These are phyloP conservation scores for Chrosomus eos DNA, from an alignment of 2,797 vertebrate species.

Conservation along the genomic window DNA sequence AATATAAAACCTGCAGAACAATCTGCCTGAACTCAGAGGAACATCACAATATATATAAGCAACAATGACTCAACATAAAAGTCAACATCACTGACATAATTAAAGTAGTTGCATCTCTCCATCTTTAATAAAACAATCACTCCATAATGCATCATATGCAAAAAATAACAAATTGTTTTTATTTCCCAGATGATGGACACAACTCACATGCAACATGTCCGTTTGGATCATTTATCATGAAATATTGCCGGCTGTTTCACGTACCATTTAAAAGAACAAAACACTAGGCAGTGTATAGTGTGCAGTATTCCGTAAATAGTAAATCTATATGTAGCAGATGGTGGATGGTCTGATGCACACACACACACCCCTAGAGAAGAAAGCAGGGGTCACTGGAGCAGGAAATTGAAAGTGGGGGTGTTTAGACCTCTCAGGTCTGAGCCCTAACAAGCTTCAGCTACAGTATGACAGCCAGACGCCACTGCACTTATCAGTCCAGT, in stretches of 20 bases:
- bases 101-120: neutral
- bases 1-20: slow-evolving; percentile 5
- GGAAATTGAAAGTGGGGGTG: slow-evolving; percentile 65
- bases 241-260: neutral
- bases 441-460: slow-evolving; percentile 60
- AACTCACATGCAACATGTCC: neutral
- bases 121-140: neutral
- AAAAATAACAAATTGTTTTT: no score
- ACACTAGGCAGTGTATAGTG: neutral
- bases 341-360: slow-evolving; percentile 33
- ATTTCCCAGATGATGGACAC: neutral
- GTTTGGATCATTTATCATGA: neutral
- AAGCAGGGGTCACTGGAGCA: slow-evolving; percentile 60
- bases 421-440: slow-evolving; percentile 51
- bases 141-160: neutral
- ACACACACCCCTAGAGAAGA: slow-evolving; percentile 37
- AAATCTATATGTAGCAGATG: neutral
- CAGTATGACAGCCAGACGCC: slow-evolving; percentile 55
- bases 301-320: neutral
- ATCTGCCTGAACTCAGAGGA: neutral
- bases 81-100: slow-evolving; percentile 13
- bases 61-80: slow-evolving; percentile 11
- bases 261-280: neutral
- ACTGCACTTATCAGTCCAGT: slow-evolving; percentile 55
- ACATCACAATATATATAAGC: neutral